Conservation (phyloP, 2,888 invertebrate species). For the Aphodius granarius region DNA sequence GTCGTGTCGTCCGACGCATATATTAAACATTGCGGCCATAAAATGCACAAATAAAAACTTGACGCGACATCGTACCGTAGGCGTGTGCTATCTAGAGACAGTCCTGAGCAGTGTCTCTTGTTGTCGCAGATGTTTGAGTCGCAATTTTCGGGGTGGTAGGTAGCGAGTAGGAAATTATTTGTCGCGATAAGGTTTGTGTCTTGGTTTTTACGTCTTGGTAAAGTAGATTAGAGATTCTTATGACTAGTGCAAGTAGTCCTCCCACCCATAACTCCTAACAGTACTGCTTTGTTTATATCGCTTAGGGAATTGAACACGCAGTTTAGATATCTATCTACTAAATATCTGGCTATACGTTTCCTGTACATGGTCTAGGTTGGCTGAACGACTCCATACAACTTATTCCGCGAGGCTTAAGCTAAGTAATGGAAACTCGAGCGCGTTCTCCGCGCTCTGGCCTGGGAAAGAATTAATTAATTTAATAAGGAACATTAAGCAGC, state of each 20-base stretch:
- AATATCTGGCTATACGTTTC: neutral
- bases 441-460: neutral
- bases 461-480: constrained; percentile 1
- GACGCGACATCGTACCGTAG: neutral
- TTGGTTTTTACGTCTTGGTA: neutral
- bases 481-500: constrained; percentile 12
- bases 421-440: neutral
- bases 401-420: neutral
- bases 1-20: neutral
- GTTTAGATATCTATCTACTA: neutral
- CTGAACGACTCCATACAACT: neutral
- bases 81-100: neutral
- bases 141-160: neutral
- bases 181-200: neutral
- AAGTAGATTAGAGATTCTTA: neutral
- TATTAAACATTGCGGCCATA: neutral
- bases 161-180: neutral
- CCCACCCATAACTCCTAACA: constrained; percentile 32
- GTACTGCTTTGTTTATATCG: constrained; percentile 34
- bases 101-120: neutral
- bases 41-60: neutral
- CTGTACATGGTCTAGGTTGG: neutral
- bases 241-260: constrained; percentile 30
- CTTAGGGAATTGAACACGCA: neutral
- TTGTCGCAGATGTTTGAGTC: neutral